A percentile compares a stretch with the other conserved stretches of the same genome.
These are phyloP conservation scores for Felis chaus DNA, from an alignment of 2,113 vertebrate genomes.

Conservation along the genomic window DNA sequence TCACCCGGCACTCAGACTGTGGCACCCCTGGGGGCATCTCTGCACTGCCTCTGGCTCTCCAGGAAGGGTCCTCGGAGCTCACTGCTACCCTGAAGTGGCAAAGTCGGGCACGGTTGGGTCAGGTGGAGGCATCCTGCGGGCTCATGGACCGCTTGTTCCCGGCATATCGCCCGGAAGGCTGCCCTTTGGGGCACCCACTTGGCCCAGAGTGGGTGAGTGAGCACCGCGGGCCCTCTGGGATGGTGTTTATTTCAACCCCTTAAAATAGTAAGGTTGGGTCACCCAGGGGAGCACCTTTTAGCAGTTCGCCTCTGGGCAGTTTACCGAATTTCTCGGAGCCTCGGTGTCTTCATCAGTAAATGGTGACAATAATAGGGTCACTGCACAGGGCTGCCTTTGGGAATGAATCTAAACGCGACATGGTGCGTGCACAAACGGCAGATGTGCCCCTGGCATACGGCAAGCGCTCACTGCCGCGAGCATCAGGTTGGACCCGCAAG, in stretches of 20 bases:
- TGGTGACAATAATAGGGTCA: accelerated
- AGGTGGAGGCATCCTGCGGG: neutral
- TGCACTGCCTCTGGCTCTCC: neutral
- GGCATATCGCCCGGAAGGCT: neutral
- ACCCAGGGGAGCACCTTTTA: accelerated
- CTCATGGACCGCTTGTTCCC: accelerated
- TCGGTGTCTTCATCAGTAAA: neutral
- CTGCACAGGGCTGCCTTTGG: neutral
- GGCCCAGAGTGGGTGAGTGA: neutral
- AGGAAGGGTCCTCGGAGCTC: neutral
- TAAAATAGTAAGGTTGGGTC: too few relatives aligned
- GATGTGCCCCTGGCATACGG: accelerated
- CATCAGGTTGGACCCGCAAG: accelerated
- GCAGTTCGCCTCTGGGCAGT: neutral
- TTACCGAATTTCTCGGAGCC: neutral
- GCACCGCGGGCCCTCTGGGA: neutral
- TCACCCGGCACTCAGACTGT: accelerated
- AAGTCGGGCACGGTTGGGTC: accelerated
- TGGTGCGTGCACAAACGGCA: accelerated
- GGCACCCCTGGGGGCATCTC: neutral
- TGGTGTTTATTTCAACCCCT: neutral
- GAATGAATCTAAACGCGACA: accelerated
- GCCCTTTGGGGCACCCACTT: neutral
- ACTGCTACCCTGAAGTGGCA: accelerated
- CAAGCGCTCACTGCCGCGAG: accelerated